Conservation (phyloP, 2,888 invertebrate species). For the Trachelus stipa region DNA sequence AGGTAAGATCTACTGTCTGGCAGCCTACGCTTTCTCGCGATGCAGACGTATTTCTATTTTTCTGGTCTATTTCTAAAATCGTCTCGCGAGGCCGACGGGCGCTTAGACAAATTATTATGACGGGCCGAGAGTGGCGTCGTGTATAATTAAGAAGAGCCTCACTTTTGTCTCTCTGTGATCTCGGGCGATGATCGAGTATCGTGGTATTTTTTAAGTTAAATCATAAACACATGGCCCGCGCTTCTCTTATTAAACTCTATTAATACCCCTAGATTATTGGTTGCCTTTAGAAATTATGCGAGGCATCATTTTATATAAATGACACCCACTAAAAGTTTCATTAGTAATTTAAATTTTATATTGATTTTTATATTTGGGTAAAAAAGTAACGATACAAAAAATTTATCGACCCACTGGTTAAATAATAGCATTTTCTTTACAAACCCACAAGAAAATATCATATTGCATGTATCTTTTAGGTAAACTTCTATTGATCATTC, state of each 20-base stretch:
- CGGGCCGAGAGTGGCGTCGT: background rate
- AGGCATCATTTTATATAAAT: background rate
- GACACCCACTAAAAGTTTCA: background rate
- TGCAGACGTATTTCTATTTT: background rate
- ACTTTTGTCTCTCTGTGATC: conserved; percentile 3
- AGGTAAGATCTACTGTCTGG: background rate
- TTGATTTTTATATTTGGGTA: background rate
- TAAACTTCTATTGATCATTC: too few relatives aligned
- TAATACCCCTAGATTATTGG: background rate
- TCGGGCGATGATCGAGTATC: conserved; percentile 4
- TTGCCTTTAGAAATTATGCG: background rate
- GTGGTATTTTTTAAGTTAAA: background rate
- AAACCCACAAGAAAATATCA: background rate
- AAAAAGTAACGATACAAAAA: background rate
- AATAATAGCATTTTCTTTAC: too few relatives aligned
- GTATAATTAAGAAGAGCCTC: conserved; percentile 6
- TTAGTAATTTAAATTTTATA: background rate
- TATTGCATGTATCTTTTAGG: too few relatives aligned
- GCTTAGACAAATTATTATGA: conserved; percentile 8
- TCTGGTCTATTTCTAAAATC: conserved; percentile 7
- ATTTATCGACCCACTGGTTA: too few relatives aligned
- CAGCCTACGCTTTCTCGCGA: background rate
- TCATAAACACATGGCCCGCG: background rate
- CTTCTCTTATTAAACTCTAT: background rate
- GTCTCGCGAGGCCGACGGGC: conserved; percentile 8